Percentiles rank a stretch among this genome's conserved stretches.
Evolutionary conservation across 1,140 invertebrate genomes (phyloP).

Genomic region (Leptonema lineaticorne): DNA sequence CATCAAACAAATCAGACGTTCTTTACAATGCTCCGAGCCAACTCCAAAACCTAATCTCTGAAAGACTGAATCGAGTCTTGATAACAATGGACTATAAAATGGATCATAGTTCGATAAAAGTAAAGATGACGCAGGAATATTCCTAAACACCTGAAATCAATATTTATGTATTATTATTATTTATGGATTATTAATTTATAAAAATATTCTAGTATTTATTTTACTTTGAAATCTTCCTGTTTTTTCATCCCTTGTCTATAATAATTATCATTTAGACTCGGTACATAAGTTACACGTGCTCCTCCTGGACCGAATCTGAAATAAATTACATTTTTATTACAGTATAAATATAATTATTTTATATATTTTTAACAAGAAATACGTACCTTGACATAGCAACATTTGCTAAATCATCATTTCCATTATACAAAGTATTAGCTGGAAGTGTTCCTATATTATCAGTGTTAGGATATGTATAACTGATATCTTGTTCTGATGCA

Average conservation of each 20-base stretch:
- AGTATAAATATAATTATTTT: not conserved
- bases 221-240: constrained; percentile 49
- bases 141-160: constrained; percentile 73
- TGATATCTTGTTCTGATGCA: constrained; percentile 22
- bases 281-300: constrained; percentile 53
- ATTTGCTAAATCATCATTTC: constrained; percentile 27
- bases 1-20: constrained; percentile 81
- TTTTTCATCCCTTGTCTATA: constrained; percentile 49
- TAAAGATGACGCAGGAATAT: constrained; percentile 78
- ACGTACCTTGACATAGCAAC: constrained; percentile 40
- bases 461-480: constrained; percentile 34
- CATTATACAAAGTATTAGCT: constrained; percentile 29
- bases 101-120: constrained; percentile 83
- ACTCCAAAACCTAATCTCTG: constrained; percentile 64
- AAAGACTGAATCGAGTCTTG: constrained; percentile 78
- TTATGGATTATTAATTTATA: constrained; percentile 29
- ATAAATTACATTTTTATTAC: constrained; percentile 15
- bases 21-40: constrained; percentile 66
- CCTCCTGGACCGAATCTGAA: constrained; percentile 55
- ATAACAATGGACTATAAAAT: constrained; percentile 81
- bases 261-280: constrained; percentile 56
- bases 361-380: not conserved
- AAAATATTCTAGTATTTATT: too few species aligned
- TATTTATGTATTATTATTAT: constrained; percentile 29
- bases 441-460: constrained; percentile 34